phyloP scores from a whole-genome alignment of 1,140 invertebrate genomes.

The Homalodisca vitripennis region DNA sequence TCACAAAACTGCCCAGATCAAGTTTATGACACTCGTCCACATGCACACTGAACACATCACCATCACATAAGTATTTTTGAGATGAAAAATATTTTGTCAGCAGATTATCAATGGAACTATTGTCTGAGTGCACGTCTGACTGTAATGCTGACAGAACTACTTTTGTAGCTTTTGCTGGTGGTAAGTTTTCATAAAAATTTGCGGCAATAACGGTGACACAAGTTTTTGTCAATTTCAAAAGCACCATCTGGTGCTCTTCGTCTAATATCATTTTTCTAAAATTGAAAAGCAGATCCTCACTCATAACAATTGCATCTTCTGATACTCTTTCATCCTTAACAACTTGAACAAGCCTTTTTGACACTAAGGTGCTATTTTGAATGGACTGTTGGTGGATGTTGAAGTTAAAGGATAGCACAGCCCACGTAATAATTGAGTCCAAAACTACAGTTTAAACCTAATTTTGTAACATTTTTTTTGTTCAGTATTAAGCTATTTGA shows the following conservation, averaged over 20 bases:
- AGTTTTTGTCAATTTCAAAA: too few relatives aligned
- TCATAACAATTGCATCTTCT: neutral
- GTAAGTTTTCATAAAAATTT: neutral
- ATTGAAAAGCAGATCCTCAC: constrained; percentile 10
- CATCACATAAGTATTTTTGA: constrained; percentile 28
- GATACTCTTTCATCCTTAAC: neutral
- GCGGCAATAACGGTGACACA: neutral
- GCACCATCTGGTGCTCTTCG: too few relatives aligned
- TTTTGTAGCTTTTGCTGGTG: neutral
- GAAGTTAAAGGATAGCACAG: too few relatives aligned
- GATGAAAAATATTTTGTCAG: constrained; percentile 24
- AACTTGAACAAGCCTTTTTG: constrained; percentile 10
- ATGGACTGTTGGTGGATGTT: too few relatives aligned
- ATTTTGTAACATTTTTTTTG: too few relatives aligned
- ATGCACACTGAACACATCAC: constrained; percentile 26
- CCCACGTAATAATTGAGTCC: too few relatives aligned
- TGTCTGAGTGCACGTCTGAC: neutral
- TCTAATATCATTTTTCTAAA: neutral
- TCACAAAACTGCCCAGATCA: neutral
- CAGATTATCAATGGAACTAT: neutral
- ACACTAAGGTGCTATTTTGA: too few relatives aligned
- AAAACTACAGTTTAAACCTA: too few relatives aligned
- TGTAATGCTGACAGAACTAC: neutral
- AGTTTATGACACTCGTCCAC: constrained; percentile 7
- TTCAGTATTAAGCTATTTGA: too few relatives aligned